Evolutionary conservation across 2,888 invertebrate genomes (phyloP), one percentile per base, ranked within the genome.

Genomic region (Aporophyla lueneburgensis): DNA sequence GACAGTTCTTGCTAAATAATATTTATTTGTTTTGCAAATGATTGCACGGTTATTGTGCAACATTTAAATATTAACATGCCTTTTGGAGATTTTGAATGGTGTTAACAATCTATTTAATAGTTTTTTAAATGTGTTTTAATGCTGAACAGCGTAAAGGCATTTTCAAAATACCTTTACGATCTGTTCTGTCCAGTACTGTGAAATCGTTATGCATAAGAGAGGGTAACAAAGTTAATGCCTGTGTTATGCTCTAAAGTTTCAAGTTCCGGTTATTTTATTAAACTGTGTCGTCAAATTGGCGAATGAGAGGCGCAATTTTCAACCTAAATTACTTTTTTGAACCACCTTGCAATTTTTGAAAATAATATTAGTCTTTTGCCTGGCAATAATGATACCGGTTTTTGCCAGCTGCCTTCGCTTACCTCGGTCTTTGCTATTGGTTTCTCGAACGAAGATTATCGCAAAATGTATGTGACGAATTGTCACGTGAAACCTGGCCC

Each of bases 1-100:
- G 90, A 92, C 89, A 88, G 56, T 71, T 84, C 80, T 83, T 81
- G 79, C 78, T 71, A 78, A 82, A 86, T 83, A 79, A 76, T 82
- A 82, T 78, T 70, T 70, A 80, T 82, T 59, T 80, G 71, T 81
- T 74, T 75, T 76, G 80, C 72, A 78, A 53, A 79, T 19, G 43
- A 71, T 72, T 83, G 46, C 66, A 68, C 10, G 24, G 53, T 59
- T 58, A 24, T 78, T 85, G 40, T 27, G 68, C 56, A 81, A 84
- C 27, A 58, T 74, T 74, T 33, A 16, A 56, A 40, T 58, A 59
- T 53, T 56, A 53, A 69, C 40, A 40, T 43, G 24, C 62, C 62
- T 76, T 86, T 70, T 74, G 21, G 43, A 65, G 63, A 54, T 71
- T 63, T 70, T 46, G 53, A 62, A 86, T 76, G 46, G 46, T 65